Conservation (phyloP, 2,113 vertebrate genomes). For the Paraplagusia blochii region DNA sequence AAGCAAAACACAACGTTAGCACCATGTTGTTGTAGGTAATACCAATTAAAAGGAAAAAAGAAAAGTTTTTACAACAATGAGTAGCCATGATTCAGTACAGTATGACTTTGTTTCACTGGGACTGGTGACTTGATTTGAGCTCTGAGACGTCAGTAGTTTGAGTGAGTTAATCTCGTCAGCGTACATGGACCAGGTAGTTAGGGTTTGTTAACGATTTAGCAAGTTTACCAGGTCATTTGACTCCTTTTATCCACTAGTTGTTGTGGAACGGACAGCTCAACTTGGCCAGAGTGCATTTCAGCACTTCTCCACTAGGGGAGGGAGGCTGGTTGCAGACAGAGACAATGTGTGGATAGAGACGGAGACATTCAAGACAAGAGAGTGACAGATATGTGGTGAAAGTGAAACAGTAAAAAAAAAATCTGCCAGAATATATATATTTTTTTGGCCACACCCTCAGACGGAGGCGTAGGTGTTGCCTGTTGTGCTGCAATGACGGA, state of each 20-base stretch:
- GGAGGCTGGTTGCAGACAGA: constrained; percentile 43
- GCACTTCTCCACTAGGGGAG: constrained; percentile 20
- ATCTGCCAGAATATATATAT: constrained; percentile 18
- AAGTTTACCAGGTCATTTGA: constrained; percentile 38
- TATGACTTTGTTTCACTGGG: constrained; percentile 57
- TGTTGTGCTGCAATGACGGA: constrained; percentile 77
- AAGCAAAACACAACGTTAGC: constrained; percentile 55
- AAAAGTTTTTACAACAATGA: constrained; percentile 56
- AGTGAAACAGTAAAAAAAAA: constrained; percentile 29
- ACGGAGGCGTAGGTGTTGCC: constrained; percentile 80
- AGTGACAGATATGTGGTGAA: constrained; percentile 48
- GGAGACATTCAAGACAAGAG: constrained; percentile 42
- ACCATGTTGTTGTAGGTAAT: constrained; percentile 63
- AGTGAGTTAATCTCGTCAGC: constrained; percentile 29
- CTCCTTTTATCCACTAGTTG: constrained; percentile 41
- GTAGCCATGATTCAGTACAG: neutral
- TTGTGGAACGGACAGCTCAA: constrained; percentile 39
- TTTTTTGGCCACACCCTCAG: constrained; percentile 49
- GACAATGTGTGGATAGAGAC: constrained; percentile 38
- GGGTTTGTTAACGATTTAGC: constrained; percentile 12
- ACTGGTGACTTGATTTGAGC: constrained; percentile 73
- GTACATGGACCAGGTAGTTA: constrained; percentile 26
- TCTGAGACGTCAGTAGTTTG: constrained; percentile 63
- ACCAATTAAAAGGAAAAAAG: constrained; percentile 37
- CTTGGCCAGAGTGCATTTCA: constrained; percentile 31